phyloP scores from a whole-genome alignment of 2,888 invertebrate species.

The Napeogenes sylphis region DNA sequence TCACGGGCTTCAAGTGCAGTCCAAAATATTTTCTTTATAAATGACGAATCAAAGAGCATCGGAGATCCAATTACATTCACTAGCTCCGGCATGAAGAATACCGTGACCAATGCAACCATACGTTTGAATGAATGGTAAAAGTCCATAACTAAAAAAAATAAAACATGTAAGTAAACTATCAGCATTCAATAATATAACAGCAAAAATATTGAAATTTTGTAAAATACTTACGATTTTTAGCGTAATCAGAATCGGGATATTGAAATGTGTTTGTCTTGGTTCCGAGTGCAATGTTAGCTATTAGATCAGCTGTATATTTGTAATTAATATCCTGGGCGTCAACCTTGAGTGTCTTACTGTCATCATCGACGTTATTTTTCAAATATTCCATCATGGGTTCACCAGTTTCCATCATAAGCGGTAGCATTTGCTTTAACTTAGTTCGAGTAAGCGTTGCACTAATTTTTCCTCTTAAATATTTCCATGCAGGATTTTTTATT shows the following conservation, averaged over 20 bases:
- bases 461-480: constrained; percentile 35
- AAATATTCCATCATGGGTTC: constrained; percentile 34
- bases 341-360: constrained; percentile 11
- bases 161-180: neutral
- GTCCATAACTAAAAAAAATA: constrained; percentile 30
- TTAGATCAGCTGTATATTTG: constrained; percentile 36
- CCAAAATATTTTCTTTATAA: constrained; percentile 35
- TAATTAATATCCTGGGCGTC: constrained; percentile 36
- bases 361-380: constrained; percentile 10
- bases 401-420: constrained; percentile 35
- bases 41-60: constrained; percentile 32
- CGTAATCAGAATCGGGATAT: constrained; percentile 32
- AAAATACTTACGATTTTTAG: constrained; percentile 32
- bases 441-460: constrained; percentile 31
- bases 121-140: constrained; percentile 37
- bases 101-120: constrained; percentile 36
- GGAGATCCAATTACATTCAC: constrained; percentile 32
- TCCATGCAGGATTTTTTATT: constrained; percentile 37
- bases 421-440: constrained; percentile 35
- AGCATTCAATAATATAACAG: neutral
- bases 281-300: constrained; percentile 36
- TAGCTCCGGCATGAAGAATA: constrained; percentile 38
- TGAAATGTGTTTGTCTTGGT: constrained; percentile 34
- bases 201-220: no score
- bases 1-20: constrained; percentile 31